Evolutionary conservation across 2,888 invertebrate species (phyloP).

Genomic region (Drosophila kuntzei): DNA sequence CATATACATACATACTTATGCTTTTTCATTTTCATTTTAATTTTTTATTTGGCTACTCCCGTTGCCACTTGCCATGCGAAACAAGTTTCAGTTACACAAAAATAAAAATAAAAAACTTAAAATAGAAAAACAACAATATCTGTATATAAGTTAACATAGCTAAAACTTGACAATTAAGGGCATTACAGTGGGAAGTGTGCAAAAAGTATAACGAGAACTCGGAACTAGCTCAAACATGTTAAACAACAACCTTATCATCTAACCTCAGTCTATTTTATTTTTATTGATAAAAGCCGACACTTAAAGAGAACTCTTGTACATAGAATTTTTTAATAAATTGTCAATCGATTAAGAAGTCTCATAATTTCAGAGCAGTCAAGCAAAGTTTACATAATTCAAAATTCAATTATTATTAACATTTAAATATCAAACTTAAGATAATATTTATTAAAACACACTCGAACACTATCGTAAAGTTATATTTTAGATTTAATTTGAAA

Average conservation of each 20-base stretch:
- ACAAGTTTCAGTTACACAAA: constrained; percentile 47
- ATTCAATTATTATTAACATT: too few relatives aligned
- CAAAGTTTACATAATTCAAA: too few relatives aligned
- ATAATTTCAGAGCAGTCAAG: too few relatives aligned
- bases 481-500: too few relatives aligned
- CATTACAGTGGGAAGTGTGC: constrained; percentile 22
- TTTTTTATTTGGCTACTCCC: constrained; percentile 10
- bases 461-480: too few relatives aligned
- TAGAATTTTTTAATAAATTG: too few relatives aligned
- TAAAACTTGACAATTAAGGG: constrained; percentile 18
- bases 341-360: too few relatives aligned
- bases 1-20: background rate
- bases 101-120: background rate
- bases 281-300: background rate
- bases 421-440: too few relatives aligned
- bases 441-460: too few relatives aligned
- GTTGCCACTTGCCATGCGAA: constrained; percentile 30
- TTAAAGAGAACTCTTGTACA: background rate
- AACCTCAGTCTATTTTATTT: background rate
- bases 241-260: background rate
- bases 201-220: constrained; percentile 3
- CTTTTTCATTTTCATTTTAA: constrained; percentile 41
- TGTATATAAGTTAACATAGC: background rate
- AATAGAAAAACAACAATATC: background rate
- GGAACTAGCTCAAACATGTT: constrained; percentile 6